A percentile compares a stretch with the other conserved stretches of the same genome.
These are phyloP conservation scores for Candidula unifasciata DNA, from an alignment of 2,888 invertebrate genomes.

Conservation along the genomic window DNA sequence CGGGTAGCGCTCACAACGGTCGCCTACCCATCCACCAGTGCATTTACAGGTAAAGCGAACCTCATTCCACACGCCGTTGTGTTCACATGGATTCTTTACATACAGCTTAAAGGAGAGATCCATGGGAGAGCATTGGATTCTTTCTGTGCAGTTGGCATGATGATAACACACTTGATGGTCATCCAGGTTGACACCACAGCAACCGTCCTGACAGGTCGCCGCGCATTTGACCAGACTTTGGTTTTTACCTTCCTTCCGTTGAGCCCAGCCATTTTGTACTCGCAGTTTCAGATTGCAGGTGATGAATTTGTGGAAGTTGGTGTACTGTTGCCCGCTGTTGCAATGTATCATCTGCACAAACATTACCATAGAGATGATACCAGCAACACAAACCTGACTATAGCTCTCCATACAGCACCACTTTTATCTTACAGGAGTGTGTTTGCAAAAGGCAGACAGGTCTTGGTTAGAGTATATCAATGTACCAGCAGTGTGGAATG, in stretches of 20 bases:
- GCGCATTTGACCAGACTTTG: conserved; percentile 6
- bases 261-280: not conserved
- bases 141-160: not conserved
- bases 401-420: too few species aligned
- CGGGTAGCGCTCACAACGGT: not conserved
- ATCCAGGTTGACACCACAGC: not conserved
- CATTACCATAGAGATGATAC: too few species aligned
- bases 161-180: not conserved
- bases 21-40: conserved; percentile 9
- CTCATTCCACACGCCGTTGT: not conserved
- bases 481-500: too few species aligned
- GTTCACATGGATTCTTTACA: not conserved
- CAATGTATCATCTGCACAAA: too few species aligned
- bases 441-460: too few species aligned
- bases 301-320: not conserved
- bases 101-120: not conserved
- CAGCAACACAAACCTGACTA: too few species aligned
- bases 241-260: too few species aligned
- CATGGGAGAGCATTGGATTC: not conserved
- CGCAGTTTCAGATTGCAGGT: conserved; percentile 1
- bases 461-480: too few species aligned
- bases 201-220: not conserved
- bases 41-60: not conserved
- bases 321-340: too few species aligned
- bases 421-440: too few species aligned